Evolutionary conservation across 2,113 vertebrate genomes (phyloP).

Genomic region (Ptychochromis oligacanthus): DNA sequence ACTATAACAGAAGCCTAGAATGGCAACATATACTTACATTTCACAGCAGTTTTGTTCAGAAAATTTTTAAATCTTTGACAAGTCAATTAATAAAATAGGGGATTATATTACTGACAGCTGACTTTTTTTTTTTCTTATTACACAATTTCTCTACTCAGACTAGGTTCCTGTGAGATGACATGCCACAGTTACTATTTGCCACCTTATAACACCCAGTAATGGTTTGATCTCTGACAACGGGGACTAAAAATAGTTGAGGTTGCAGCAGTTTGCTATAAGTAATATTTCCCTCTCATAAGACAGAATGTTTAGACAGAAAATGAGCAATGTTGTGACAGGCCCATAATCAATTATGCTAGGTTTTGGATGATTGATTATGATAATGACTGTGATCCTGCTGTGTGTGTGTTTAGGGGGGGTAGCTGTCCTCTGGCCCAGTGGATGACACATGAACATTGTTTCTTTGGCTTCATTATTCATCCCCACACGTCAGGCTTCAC

Average conservation of each 20-base stretch:
- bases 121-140: background rate
- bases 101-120: too few relatives aligned
- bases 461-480: constrained; percentile 11
- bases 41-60: background rate
- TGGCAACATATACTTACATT: background rate
- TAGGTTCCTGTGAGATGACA: background rate
- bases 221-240: background rate
- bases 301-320: background rate
- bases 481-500: background rate
- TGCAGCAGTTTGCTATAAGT: background rate
- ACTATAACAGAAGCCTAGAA: background rate
- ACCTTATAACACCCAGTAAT: background rate
- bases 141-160: background rate
- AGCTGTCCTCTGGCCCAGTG: background rate
- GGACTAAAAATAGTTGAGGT: background rate
- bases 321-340: constrained; percentile 6
- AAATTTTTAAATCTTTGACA: background rate
- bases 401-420: background rate
- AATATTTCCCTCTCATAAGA: background rate
- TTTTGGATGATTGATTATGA: constrained; percentile 44
- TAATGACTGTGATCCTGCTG: constrained; percentile 10
- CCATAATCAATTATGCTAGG: constrained; percentile 13
- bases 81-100: too few relatives aligned
- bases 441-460: background rate
- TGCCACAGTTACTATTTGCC: background rate